Evolutionary conservation across 1,140 invertebrate genomes (phyloP), one percentile per base, ranked within the genome.

Genomic region (Wiebesia pumilae): DNA sequence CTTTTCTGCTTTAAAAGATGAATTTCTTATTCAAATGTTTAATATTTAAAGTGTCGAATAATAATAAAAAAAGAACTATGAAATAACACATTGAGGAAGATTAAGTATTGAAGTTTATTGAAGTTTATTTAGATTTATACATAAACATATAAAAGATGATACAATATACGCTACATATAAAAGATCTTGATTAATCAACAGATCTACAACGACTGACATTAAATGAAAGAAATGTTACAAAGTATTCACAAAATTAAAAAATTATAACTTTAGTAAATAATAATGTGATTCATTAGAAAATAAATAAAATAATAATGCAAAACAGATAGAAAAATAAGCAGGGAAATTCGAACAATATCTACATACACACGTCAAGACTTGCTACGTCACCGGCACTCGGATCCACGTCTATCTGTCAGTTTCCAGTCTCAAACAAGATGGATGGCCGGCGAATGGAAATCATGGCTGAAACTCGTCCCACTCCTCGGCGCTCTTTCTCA

Each of bases 391-490:
- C 91, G 92, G 91, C 93, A 93, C 93, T 94, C 91, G 93, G 92
- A 93, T 94, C 92, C 90, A 91, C 93, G 93, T 94, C 93, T 94
- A 93, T 93, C 93, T 93, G 93, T 94, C 93, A 94, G 93, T 93
- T 94, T 93, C 93, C 93, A 93, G 93, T 94, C 93, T 94, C 93
- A 94, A 94, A 94, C 91, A 94, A 94, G 93, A 94, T 94, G 93
- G 93, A 94, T 94, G 92, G 93, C 93, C 92, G 91, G 93, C 92
- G 93, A 94, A 94, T 94, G 93, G 93, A 94, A 94, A 86, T 83
- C 88, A 85, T 89, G 83, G 83, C 47, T 85, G 82, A 84, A 87
- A 87, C 87, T 84, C 82, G 65, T 78, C 67, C 85, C 77, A 88
- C 88, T 87, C 89, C 87, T 85, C 47, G 83, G 69, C n/a, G 67